These are phyloP conservation scores for Macrotus californicus DNA, from an alignment of 2,113 vertebrate species.

Conservation along the genomic window DNA sequence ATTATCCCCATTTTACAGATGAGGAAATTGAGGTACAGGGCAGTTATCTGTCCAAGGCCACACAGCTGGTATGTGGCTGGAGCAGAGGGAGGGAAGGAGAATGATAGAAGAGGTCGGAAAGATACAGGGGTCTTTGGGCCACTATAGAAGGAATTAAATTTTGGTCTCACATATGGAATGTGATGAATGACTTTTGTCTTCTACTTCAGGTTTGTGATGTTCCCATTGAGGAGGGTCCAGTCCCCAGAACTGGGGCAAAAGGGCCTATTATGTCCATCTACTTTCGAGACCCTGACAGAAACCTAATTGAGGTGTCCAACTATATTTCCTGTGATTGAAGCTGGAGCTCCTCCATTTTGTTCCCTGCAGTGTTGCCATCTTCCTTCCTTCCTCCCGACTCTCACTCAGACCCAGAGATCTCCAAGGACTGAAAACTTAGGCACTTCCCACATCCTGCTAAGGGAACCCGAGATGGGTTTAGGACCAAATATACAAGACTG, in stretches of 20 bases:
- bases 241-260: constrained; percentile 87
- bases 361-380: not conserved
- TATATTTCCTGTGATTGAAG: constrained; percentile 70
- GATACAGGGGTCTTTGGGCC: not conserved
- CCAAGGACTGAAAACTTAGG: not conserved
- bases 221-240: constrained; percentile 86
- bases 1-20: not conserved
- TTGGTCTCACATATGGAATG: not conserved
- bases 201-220: constrained; percentile 85
- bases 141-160: not conserved
- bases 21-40: not conserved
- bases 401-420: not conserved
- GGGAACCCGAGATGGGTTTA: not conserved
- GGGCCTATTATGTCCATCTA: constrained; percentile 89
- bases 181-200: not conserved
- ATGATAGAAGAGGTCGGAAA: not conserved
- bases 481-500: not conserved
- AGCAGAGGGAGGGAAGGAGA: not conserved
- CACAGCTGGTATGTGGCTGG: not conserved
- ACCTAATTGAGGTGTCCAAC: constrained; percentile 91
- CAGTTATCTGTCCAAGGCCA: not conserved
- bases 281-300: constrained; percentile 89
- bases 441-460: not conserved
- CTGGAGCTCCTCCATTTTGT: not conserved
- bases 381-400: not conserved